Evolutionary conservation across 2,888 invertebrate genomes (phyloP), one percentile per base, ranked within the genome.

Genomic region (Noctua fimbriata): DNA sequence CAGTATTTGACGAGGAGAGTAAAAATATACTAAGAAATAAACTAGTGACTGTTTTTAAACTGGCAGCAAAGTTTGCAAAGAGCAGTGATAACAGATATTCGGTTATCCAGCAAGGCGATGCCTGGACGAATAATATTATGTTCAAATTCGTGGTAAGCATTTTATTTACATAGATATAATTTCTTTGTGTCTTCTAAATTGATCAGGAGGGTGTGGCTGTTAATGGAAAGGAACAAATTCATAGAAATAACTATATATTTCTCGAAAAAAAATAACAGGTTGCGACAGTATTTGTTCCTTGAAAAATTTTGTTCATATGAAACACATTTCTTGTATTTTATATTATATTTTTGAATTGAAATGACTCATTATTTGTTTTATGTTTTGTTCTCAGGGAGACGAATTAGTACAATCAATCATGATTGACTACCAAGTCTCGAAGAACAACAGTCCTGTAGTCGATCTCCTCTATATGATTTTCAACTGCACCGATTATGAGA

Each of bases 91-190:
- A 90, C 6, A 91, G 90, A 74, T 85, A 91, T 83, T 86, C 89
- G 12, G 82, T 93, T 14, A 90, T 94, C 41, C 88, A 88, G 63
- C 94, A 94, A 74, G 94, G 94, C 24, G 94, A 94, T 82, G 88
- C 90, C 12, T 94, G 94, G 94, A 92, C 91, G 0, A 94, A 93
- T 55, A 94, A 94, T 76, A 86, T 94, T 24, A 87, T 94, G 88
- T 94, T 93, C 65, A 90, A 84, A 83, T 78, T 89, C 60, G 78
- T 91, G 85, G 93, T 90, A 85, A 85, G 90, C 83, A 44, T 49
- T n/a, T 41, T 0, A 44, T 52, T 49, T 18, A 0, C 9, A 0
- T 41, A n/a, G 2, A 63, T 18, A 24, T 14, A 21, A 18, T 12
- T 41, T 67, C 36, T 28, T 36, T 36, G 32, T 36, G 32, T 36